Percentiles rank a stretch among this genome's conserved stretches.
phyloP scores from a whole-genome alignment of 2,888 invertebrate species.

The Apodemia hepburni region DNA sequence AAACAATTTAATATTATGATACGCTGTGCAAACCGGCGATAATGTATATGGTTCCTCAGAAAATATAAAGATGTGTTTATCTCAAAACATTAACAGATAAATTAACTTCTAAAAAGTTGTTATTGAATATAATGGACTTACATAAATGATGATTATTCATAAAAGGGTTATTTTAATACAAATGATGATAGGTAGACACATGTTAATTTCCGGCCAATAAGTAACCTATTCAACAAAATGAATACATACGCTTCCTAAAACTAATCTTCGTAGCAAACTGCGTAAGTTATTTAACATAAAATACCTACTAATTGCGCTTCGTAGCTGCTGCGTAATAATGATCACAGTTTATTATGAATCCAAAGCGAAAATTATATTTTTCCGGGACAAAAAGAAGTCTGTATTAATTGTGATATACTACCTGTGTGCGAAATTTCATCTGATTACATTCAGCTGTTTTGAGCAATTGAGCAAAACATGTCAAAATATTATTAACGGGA shows the following conservation, averaged over 20 bases:
- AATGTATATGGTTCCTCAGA: too few relatives aligned
- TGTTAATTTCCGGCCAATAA: not conserved
- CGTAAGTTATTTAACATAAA: not conserved
- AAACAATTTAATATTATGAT: too few relatives aligned
- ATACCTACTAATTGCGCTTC: not conserved
- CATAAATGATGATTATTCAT: not conserved
- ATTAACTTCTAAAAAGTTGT: conserved; percentile 1
- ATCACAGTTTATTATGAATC: too few relatives aligned
- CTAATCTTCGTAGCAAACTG: not conserved
- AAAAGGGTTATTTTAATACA: not conserved
- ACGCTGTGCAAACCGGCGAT: too few relatives aligned
- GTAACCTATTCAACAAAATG: not conserved
- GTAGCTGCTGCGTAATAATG: too few relatives aligned
- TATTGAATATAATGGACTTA: conserved; percentile 5
- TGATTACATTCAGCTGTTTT: too few relatives aligned
- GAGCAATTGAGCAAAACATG: too few relatives aligned
- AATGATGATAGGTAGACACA: not conserved
- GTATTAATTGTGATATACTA: too few relatives aligned
- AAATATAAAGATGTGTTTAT: not conserved
- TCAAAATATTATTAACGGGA: too few relatives aligned
- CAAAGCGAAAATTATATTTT: too few relatives aligned
- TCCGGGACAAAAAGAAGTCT: too few relatives aligned
- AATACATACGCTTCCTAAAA: not conserved
- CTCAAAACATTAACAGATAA: conserved; percentile 2
- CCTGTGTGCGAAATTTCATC: too few relatives aligned